Evolutionary conservation across 2,113 vertebrate species (phyloP), one percentile per base, ranked within the genome.

Genomic region (Cepphus grylle): DNA sequence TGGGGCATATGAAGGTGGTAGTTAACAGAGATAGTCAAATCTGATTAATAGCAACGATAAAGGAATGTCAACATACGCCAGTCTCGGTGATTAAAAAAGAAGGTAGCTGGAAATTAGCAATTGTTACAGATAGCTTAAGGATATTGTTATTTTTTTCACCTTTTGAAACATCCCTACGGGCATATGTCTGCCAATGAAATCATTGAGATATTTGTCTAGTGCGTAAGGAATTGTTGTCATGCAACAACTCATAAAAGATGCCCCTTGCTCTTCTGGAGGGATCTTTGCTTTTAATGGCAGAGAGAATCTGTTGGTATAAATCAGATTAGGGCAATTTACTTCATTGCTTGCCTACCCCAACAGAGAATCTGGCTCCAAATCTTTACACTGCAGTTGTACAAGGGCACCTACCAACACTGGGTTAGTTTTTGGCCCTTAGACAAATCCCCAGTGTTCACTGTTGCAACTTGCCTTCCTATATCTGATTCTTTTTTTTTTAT

Each of bases 21-120:
- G 86, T 82, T 95, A 95, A 89, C 34, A 76, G 77, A 97, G 89
- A 80, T 87, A 96, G 84, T 82, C 4, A 80, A 69, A 77, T 88
- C 91, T 96, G 97, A 95, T 97, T 82, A 93, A 62, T 53, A 93
- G 62, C 78, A 89, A 21, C 1, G 81, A 93, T 96, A 95, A 95
- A 85, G 78, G 58, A 93, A 66, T 89, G 94, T 95, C 95, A 96
- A 94, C 84, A 94, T 86, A 79, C 2, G 0, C 86, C 86, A 73
- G 83, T 89, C 95, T 93, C 2, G 5, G 84, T 91, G 94, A 95
- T 96, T 92, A 94, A 95, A 89, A 96, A 88, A 84, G 42, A 73
- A 81, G 92, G 84, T 85, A 93, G 62, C 91, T 97, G 94, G 96
- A 97, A 97, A 95, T 97, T 95, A 97, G 93, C 58, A 93, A 90